phyloP scores from a whole-genome alignment of 2,113 vertebrate genomes.

The Anhinga rufa region DNA sequence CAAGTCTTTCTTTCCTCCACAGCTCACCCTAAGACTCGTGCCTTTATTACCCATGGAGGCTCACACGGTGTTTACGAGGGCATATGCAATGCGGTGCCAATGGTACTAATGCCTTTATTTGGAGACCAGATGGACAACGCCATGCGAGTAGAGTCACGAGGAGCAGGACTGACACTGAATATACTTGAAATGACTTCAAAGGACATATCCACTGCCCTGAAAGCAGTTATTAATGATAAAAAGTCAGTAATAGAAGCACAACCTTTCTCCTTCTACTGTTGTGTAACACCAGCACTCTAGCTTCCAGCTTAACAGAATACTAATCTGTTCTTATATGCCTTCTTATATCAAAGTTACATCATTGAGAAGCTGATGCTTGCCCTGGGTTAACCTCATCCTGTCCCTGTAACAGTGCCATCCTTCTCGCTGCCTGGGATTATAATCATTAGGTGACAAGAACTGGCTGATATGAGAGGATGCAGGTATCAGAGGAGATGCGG shows the following conservation, averaged over 20 bases:
- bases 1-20: background rate
- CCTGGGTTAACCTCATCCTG: background rate
- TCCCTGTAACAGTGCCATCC: no score
- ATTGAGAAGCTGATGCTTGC: background rate
- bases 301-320: background rate
- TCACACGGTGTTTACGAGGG: slow-evolving; percentile 89
- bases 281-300: background rate
- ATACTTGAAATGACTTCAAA: slow-evolving; percentile 77
- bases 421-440: background rate
- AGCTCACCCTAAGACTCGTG: slow-evolving; percentile 86
- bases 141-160: slow-evolving; percentile 72
- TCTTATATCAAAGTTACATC: background rate
- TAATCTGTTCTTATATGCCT: background rate
- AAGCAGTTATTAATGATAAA: slow-evolving; percentile 81
- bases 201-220: slow-evolving; percentile 75
- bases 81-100: slow-evolving; percentile 88
- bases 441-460: background rate
- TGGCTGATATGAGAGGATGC: background rate
- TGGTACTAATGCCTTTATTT: slow-evolving; percentile 86
- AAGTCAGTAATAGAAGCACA: slow-evolving; percentile 69
- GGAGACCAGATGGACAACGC: slow-evolving; percentile 91
- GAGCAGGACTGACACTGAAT: slow-evolving; percentile 79
- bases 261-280: background rate
- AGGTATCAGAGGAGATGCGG: background rate
- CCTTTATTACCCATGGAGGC: slow-evolving; percentile 91